Evolutionary conservation across 2,113 vertebrate genomes (phyloP).

Genomic region (Pteropus alecto): DNA sequence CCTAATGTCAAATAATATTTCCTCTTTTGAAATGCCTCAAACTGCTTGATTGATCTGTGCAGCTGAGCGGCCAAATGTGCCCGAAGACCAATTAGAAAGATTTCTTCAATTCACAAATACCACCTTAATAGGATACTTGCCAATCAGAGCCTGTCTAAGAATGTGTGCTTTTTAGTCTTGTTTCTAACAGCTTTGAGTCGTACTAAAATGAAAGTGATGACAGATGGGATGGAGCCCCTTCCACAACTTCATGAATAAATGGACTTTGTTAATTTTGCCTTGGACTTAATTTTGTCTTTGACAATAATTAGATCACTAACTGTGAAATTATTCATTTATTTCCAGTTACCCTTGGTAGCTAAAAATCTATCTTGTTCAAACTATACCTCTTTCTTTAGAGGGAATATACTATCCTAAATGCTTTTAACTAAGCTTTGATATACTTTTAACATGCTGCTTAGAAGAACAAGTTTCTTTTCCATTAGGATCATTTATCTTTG

Average conservation of each 20-base stretch:
- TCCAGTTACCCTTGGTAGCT: not conserved
- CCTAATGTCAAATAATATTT: not conserved
- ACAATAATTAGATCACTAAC: not conserved
- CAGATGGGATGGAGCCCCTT: not conserved
- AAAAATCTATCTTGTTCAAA: not conserved
- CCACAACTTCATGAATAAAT: not conserved
- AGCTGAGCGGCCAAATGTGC: not conserved
- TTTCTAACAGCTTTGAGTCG: not conserved
- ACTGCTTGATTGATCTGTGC: not conserved
- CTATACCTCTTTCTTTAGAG: not conserved
- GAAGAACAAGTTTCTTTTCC: not conserved
- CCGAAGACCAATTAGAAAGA: not conserved
- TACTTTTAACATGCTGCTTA: not conserved
- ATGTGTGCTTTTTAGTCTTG: not conserved
- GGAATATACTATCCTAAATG: not conserved
- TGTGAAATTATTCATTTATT: not conserved
- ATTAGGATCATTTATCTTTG: not conserved
- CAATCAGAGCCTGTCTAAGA: not conserved
- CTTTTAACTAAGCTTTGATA: not conserved
- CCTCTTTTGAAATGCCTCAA: not conserved
- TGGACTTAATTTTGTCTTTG: not conserved
- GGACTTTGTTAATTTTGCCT: not conserved
- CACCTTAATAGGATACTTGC: not conserved
- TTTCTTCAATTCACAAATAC: not conserved
- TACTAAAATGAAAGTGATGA: not conserved